A percentile compares a stretch with the other conserved stretches of the same genome.
Conservation (phyloP, 2,113 vertebrate species). For the Phrynosoma platyrhinos region DNA sequence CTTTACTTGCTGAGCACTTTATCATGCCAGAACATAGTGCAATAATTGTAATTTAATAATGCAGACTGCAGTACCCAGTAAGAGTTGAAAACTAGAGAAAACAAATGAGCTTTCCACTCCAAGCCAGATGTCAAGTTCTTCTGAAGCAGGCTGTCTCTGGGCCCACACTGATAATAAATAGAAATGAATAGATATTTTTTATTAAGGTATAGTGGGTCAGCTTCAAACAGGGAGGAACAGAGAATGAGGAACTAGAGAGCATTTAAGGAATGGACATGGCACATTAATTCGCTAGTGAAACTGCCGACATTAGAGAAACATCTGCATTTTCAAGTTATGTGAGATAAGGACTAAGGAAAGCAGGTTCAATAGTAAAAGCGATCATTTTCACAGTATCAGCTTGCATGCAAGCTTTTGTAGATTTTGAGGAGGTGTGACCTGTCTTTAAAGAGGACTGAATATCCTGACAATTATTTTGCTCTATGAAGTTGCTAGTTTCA, state of each 20-base stretch:
- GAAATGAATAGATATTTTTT: slow-evolving; percentile 47
- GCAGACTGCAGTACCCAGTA: slow-evolving; percentile 46
- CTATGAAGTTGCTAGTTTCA: neutral
- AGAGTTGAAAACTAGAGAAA: slow-evolving; percentile 58
- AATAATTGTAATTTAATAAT: slow-evolving; percentile 74
- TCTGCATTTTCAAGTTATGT: slow-evolving; percentile 23
- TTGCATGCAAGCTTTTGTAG: neutral
- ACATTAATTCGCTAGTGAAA: slow-evolving; percentile 45
- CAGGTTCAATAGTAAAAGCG: neutral
- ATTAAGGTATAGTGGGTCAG: slow-evolving; percentile 54
- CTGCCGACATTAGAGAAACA: slow-evolving; percentile 22
- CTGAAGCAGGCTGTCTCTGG: slow-evolving; percentile 54
- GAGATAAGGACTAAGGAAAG: neutral
- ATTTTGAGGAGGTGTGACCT: neutral
- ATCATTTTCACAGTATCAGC: neutral
- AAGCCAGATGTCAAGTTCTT: slow-evolving; percentile 57
- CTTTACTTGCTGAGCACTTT: slow-evolving; percentile 53
- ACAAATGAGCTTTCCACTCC: slow-evolving; percentile 61
- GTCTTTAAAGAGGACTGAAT: neutral
- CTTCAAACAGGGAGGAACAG: slow-evolving; percentile 44
- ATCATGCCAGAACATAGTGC: slow-evolving; percentile 57
- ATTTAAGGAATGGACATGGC: slow-evolving; percentile 41
- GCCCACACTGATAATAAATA: slow-evolving; percentile 60
- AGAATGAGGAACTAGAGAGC: slow-evolving; percentile 41
- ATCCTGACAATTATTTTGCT: neutral